Percentiles rank a stretch among this genome's conserved stretches.
Conservation (phyloP, 2,113 vertebrate species). For the Microcebus murinus region DNA sequence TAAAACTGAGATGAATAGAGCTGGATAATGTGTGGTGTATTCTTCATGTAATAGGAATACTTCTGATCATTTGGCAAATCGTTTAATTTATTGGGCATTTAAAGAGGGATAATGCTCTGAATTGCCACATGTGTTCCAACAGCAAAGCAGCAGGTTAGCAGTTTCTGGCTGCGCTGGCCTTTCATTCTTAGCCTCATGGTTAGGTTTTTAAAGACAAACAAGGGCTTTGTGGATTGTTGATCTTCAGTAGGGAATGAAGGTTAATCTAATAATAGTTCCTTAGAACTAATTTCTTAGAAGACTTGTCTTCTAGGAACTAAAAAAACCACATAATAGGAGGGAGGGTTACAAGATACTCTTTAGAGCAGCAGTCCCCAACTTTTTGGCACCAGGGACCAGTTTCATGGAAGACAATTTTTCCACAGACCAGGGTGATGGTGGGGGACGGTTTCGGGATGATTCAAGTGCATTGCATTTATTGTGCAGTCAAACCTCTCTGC, state of each 20-base stretch:
- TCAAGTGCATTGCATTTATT: no score
- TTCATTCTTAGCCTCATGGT: not conserved
- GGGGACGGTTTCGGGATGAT: no score
- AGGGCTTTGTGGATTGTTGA: not conserved
- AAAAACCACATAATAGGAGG: not conserved
- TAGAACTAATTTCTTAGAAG: no score
- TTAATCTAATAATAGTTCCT: no score
- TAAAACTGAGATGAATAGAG: not conserved
- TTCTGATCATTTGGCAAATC: not conserved
- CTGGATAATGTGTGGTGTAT: not conserved
- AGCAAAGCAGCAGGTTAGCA: not conserved
- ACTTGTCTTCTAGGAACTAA: not conserved
- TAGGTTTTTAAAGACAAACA: slow-evolving; percentile 46
- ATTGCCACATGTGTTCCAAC: not conserved
- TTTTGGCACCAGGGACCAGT: no score
- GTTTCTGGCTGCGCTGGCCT: not conserved
- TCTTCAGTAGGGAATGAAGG: not conserved
- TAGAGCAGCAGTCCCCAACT: no score
- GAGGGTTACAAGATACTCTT: not conserved
- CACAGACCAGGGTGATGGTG: no score
- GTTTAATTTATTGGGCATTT: not conserved
- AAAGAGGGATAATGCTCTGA: not conserved
- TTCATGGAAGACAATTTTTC: no score
- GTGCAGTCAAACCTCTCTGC: no score
- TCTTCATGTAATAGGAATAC: not conserved